phyloP scores from a whole-genome alignment of 1,140 invertebrate species.

The Odontomachus brunneus region DNA sequence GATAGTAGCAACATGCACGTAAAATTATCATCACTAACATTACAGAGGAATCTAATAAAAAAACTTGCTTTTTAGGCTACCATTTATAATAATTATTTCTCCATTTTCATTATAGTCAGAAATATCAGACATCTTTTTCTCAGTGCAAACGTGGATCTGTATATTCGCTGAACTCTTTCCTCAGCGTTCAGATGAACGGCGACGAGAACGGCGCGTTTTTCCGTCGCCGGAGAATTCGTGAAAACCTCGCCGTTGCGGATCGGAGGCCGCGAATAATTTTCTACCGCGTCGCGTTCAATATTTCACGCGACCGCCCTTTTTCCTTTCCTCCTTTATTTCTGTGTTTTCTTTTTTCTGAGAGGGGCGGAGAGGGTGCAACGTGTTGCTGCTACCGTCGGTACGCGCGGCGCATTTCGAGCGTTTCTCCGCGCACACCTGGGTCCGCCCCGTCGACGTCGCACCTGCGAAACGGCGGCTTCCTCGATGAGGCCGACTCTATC shows the following conservation, averaged over 20 bases:
- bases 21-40: no score
- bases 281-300: background rate
- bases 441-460: background rate
- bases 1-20: no score
- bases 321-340: no score
- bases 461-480: background rate
- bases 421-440: background rate
- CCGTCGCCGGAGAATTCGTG: background rate
- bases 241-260: background rate
- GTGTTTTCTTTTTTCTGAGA: no score
- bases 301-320: background rate
- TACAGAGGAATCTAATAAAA: no score
- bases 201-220: background rate
- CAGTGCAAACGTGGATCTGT: no score
- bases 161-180: background rate
- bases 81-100: no score
- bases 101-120: no score
- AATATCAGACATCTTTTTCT: no score
- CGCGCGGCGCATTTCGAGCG: background rate
- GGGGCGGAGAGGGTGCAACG: no score
- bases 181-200: slow-evolving; percentile 2
- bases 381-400: background rate
- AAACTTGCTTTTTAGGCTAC: no score
- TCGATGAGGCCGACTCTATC: background rate
- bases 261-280: background rate